Percentiles rank a stretch among this genome's conserved stretches.
phyloP scores from a whole-genome alignment of 2,888 invertebrate genomes.

The Ochlodes sylvanus region DNA sequence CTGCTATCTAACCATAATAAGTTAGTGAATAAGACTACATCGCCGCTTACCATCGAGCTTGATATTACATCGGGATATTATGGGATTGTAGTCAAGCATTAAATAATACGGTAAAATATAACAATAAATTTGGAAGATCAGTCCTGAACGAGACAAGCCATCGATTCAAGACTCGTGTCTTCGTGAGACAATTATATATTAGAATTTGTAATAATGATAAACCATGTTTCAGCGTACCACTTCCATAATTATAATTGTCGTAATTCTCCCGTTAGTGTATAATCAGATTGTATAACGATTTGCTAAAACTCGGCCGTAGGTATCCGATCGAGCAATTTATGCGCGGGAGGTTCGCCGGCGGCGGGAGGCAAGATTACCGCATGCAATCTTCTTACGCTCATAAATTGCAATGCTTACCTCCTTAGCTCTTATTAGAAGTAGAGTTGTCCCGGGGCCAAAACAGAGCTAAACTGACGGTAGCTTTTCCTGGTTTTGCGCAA shows the following conservation, averaged over 20 bases:
- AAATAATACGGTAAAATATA: too few species aligned
- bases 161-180: too few species aligned
- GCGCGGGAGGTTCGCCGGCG: conserved; percentile 53
- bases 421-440: conserved; percentile 62
- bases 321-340: conserved; percentile 72
- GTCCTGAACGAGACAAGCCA: too few species aligned
- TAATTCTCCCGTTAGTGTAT: conserved; percentile 40
- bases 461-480: conserved; percentile 53
- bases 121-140: too few species aligned
- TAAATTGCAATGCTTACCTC: conserved; percentile 67
- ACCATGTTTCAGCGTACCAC: background rate
- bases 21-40: too few species aligned
- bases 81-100: too few species aligned
- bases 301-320: conserved; percentile 60
- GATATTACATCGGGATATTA: too few species aligned
- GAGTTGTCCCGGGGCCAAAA: conserved; percentile 52
- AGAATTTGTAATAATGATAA: too few species aligned
- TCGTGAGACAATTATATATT: too few species aligned
- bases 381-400: conserved; percentile 72
- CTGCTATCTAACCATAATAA: too few species aligned
- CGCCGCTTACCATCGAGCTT: too few species aligned
- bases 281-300: conserved; percentile 67
- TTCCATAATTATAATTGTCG: conserved; percentile 36
- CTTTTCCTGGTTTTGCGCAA: conserved; percentile 33
- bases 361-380: conserved; percentile 58